Evolutionary conservation across 2,113 vertebrate species (phyloP).

Genomic region (Lonchura striata): DNA sequence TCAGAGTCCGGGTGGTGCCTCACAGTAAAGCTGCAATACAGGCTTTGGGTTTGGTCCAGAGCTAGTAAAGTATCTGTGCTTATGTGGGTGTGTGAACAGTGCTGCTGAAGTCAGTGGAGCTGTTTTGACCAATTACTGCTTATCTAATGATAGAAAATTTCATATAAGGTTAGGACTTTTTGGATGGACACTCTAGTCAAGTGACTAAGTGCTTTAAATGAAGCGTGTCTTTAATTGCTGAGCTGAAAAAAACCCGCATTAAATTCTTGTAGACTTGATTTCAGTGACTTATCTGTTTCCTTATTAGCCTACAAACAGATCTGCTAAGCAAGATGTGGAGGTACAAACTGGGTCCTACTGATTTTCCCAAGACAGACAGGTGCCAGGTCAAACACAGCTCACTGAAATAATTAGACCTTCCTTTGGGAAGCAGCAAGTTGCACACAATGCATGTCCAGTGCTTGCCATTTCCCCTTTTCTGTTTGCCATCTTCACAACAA

Average conservation of each 20-base stretch:
- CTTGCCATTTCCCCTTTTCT: background rate
- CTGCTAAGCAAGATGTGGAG: background rate
- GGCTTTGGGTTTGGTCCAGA: background rate
- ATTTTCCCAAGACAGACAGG: background rate
- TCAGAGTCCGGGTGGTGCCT: background rate
- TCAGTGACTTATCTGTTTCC: background rate
- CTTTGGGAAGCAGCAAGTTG: background rate
- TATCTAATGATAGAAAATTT: background rate
- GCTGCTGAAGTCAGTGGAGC: background rate
- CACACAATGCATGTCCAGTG: fast-evolving
- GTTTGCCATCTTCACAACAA: background rate
- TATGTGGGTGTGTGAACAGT: background rate
- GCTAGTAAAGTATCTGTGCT: background rate
- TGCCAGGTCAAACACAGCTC: fast-evolving
- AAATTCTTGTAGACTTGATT: background rate
- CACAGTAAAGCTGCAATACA: background rate
- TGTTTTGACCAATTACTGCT: background rate
- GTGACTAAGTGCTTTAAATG: background rate
- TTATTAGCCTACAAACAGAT: background rate
- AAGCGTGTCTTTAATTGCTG: background rate
- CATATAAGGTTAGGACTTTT: background rate
- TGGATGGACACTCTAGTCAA: background rate
- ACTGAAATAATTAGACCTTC: fast-evolving
- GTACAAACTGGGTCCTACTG: background rate
- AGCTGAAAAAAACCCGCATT: background rate